Percentiles rank a stretch among this genome's conserved stretches.
These are phyloP conservation scores for Myxocyprinus asiaticus DNA, from an alignment of 2,113 vertebrate species.

Conservation along the genomic window DNA sequence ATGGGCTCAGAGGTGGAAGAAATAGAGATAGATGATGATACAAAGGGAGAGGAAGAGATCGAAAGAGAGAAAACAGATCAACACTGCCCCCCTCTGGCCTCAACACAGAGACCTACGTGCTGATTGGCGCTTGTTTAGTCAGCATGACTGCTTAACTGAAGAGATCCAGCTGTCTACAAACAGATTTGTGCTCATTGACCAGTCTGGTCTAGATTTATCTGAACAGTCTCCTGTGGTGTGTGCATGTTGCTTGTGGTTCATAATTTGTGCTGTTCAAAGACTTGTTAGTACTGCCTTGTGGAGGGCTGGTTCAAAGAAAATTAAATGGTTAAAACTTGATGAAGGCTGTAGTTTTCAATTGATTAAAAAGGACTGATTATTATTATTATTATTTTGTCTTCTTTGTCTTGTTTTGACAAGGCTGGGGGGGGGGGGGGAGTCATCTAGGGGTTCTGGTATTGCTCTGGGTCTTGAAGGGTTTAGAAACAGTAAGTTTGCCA, in stretches of 20 bases:
- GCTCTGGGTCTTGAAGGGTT: background rate
- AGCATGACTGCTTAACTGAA: slow-evolving; percentile 52
- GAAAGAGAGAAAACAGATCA: slow-evolving; percentile 38
- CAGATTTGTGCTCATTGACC: slow-evolving; percentile 47
- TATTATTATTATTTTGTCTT: too few relatives aligned
- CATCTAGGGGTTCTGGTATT: background rate
- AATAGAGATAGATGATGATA: slow-evolving; percentile 43
- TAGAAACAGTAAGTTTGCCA: too few relatives aligned
- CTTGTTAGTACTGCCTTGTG: too few relatives aligned
- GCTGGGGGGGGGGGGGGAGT: too few relatives aligned
- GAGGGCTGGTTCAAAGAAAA: background rate
- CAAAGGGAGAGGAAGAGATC: slow-evolving; percentile 17
- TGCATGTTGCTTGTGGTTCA: slow-evolving; percentile 1
- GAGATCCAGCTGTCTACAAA: slow-evolving; percentile 48
- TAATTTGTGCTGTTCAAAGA: background rate
- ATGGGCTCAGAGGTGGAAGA: slow-evolving; percentile 51
- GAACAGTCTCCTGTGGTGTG: slow-evolving; percentile 39
- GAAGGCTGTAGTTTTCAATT: too few relatives aligned
- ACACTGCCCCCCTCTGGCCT: slow-evolving; percentile 55
- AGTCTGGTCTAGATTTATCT: slow-evolving; percentile 39
- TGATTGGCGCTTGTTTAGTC: slow-evolving; percentile 33
- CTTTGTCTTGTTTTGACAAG: too few relatives aligned
- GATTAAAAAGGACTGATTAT: too few relatives aligned
- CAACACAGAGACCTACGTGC: slow-evolving; percentile 16
- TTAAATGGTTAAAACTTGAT: too few relatives aligned